These are phyloP conservation scores for Halichoerus grypus DNA, from an alignment of 2,113 vertebrate genomes.

Conservation along the genomic window DNA sequence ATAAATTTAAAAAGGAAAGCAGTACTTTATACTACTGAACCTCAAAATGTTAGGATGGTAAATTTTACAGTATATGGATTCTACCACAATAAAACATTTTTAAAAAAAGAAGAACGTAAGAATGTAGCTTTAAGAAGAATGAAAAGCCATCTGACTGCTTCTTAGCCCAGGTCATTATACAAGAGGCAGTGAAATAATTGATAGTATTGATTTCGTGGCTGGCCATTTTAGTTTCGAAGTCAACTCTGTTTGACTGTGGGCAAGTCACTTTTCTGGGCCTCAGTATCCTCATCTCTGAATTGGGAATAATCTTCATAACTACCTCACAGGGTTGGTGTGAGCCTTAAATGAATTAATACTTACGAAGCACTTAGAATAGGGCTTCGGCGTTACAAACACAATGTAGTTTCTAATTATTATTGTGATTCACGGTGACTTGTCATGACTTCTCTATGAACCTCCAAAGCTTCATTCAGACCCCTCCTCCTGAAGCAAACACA, in stretches of 20 bases:
- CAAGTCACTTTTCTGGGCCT: conserved; percentile 14
- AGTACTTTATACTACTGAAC: not conserved
- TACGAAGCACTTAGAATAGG: not conserved
- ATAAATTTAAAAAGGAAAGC: not conserved
- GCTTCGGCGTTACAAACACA: not conserved
- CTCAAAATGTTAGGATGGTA: not conserved
- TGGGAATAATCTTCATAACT: conserved; percentile 2
- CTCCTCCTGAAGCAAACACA: not conserved
- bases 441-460: not conserved
- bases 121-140: not conserved
- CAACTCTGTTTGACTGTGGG: not conserved
- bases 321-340: not conserved
- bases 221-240: not conserved
- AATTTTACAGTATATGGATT: not conserved
- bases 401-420: conserved; percentile 5
- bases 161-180: not conserved
- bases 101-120: not conserved
- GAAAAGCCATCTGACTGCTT: not conserved
- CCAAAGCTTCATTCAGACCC: not conserved
- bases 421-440: not conserved
- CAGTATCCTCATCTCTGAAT: not conserved
- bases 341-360: not conserved
- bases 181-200: not conserved
- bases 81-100: not conserved
- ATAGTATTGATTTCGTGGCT: not conserved